phyloP scores from a whole-genome alignment of 2,113 vertebrate species.

The Festucalex cinctus region DNA sequence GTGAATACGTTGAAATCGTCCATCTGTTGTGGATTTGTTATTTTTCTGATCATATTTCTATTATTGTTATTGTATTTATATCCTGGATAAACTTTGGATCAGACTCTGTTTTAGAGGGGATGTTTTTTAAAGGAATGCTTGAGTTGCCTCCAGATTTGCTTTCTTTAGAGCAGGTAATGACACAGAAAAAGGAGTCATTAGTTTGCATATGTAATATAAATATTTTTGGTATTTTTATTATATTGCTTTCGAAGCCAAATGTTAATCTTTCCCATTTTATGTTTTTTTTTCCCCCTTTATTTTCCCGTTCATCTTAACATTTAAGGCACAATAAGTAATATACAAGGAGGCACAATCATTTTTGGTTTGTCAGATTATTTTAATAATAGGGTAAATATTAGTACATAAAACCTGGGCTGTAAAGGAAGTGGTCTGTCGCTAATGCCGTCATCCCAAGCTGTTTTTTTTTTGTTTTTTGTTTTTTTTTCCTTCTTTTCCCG shows the following conservation, averaged over 20 bases:
- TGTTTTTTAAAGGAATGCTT: conserved; percentile 17
- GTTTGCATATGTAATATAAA: neutral
- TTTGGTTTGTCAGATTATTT: neutral
- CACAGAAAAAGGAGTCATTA: neutral
- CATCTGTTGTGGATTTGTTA: conserved; percentile 22
- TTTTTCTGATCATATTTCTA: conserved; percentile 26
- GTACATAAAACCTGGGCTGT: neutral
- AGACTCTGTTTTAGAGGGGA: conserved; percentile 8
- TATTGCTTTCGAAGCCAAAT: conserved; percentile 28
- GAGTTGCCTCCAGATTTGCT: conserved; percentile 10
- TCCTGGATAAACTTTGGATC: conserved; percentile 23
- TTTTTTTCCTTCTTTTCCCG: too few species aligned
- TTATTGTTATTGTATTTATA: conserved; percentile 46
- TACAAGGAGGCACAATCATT: neutral
- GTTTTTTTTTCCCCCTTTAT: too few species aligned
- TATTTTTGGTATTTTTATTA: neutral
- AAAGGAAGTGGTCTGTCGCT: too few species aligned
- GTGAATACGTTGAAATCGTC: conserved; percentile 6
- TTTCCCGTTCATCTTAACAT: conserved; percentile 2
- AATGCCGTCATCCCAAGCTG: too few species aligned
- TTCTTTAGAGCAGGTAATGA: neutral
- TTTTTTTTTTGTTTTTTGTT: too few species aligned
- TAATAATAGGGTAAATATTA: neutral
- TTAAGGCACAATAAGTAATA: conserved; percentile 4
- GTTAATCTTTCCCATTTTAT: neutral